phyloP scores from a whole-genome alignment of 37 sponge, comb jelly and placozoan genomes.

The Geodia barretti region DNA sequence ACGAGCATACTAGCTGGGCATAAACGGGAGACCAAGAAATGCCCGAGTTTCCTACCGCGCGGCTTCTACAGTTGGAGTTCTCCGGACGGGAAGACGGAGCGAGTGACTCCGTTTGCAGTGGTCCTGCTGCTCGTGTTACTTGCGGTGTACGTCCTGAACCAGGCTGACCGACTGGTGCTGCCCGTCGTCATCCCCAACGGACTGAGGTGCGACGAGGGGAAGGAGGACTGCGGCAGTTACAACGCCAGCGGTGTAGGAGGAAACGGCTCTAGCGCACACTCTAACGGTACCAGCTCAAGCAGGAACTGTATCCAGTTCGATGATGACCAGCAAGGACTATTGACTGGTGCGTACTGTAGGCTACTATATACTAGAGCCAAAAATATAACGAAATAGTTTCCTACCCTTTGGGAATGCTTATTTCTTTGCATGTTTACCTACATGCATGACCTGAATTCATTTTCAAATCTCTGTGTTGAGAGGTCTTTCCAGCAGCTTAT shows the following conservation, averaged over 20 bases:
- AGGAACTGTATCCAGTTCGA: slow-evolving; percentile 71
- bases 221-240: slow-evolving; percentile 9
- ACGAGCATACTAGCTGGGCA: neutral
- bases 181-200: slow-evolving; percentile 84
- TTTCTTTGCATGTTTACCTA: too few species aligned
- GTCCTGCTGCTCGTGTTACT: slow-evolving; percentile 62
- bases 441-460: too few species aligned
- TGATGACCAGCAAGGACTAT: slow-evolving; percentile 77
- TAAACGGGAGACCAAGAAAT: neutral
- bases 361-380: too few species aligned
- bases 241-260: slow-evolving; percentile 1
- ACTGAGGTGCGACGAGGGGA: slow-evolving; percentile 48
- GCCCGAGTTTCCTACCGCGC: neutral
- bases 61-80: slow-evolving; percentile 11
- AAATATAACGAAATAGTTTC: too few species aligned
- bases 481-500: too few species aligned
- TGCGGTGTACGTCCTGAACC: slow-evolving; percentile 80
- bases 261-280: neutral
- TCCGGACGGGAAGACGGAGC: slow-evolving; percentile 19
- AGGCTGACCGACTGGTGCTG: slow-evolving; percentile 84
- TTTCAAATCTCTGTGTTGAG: too few species aligned
- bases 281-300: neutral
- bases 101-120: slow-evolving; percentile 67
- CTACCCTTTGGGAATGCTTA: too few species aligned
- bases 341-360: slow-evolving; percentile 53